A percentile compares a stretch with the other conserved stretches of the same genome.
phyloP scores from a whole-genome alignment of 2,797 vertebrate genomes.

The Craterocephalus amniculus region DNA sequence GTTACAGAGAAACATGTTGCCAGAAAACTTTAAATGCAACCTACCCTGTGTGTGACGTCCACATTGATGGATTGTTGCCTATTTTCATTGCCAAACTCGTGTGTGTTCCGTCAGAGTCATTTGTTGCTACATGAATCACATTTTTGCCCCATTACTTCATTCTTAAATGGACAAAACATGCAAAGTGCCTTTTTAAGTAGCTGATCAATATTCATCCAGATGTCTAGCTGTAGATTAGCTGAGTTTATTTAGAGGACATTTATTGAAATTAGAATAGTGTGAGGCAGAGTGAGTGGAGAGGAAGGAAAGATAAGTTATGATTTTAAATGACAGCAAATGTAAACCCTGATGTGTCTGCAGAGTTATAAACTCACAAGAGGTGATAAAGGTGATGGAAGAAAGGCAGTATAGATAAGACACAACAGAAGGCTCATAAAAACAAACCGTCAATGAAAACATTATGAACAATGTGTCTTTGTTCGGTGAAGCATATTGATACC shows the following conservation, averaged over 20 bases:
- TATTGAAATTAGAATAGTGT: constrained; percentile 1
- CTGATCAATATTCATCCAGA: constrained; percentile 37
- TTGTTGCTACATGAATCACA: constrained; percentile 13
- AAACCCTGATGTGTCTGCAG: constrained; percentile 15
- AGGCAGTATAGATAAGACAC: constrained; percentile 1
- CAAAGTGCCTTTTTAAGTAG: constrained; percentile 75
- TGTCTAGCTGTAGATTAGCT: constrained; percentile 19
- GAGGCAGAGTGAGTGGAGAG: neutral
- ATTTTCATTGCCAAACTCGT: constrained; percentile 19
- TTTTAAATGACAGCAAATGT: neutral
- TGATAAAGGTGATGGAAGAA: constrained; percentile 2
- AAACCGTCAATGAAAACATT: constrained; percentile 15
- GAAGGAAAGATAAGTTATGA: neutral
- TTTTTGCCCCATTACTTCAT: neutral
- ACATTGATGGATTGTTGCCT: constrained; percentile 14
- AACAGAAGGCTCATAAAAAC: constrained; percentile 39
- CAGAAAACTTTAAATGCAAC: constrained; percentile 29
- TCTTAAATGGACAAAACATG: constrained; percentile 39
- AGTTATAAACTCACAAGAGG: constrained; percentile 1
- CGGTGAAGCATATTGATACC: constrained; percentile 3
- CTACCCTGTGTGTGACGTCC: constrained; percentile 27
- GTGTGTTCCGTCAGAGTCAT: constrained; percentile 29
- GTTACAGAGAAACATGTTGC: constrained; percentile 32
- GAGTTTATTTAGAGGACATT: constrained; percentile 23
- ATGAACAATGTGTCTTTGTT: constrained; percentile 21